Percentiles rank a stretch among this genome's conserved stretches.
phyloP scores from a whole-genome alignment of 2,888 invertebrate genomes.

The Caenorhabditis sp. region DNA sequence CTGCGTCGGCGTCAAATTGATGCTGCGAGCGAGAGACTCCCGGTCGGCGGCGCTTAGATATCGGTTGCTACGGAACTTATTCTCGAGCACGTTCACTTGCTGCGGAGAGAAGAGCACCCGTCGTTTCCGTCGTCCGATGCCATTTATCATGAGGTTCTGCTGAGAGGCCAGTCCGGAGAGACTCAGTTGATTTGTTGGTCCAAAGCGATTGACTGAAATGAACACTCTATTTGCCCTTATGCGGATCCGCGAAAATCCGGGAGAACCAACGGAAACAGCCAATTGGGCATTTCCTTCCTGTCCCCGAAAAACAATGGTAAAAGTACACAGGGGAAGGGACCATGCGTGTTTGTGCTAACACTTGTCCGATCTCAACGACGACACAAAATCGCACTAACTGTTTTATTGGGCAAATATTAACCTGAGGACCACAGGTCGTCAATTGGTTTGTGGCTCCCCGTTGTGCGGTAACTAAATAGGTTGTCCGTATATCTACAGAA shows the following conservation, averaged over 20 bases:
- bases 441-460: slow-evolving; percentile 34
- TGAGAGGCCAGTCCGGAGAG: slow-evolving; percentile 7
- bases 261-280: slow-evolving; percentile 30
- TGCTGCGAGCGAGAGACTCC: slow-evolving; percentile 87
- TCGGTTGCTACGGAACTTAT: slow-evolving; percentile 88
- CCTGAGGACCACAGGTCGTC: slow-evolving; percentile 17
- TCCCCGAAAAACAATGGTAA: slow-evolving; percentile 29
- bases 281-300: slow-evolving; percentile 23
- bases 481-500: slow-evolving; percentile 6
- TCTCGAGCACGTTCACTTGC: slow-evolving; percentile 84
- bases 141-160: slow-evolving; percentile 25
- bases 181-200: slow-evolving; percentile 10
- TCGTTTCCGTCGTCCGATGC: slow-evolving; percentile 85
- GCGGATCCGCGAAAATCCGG: background rate
- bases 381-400: slow-evolving; percentile 29
- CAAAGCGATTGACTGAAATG: slow-evolving; percentile 54
- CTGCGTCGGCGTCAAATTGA: slow-evolving; percentile 91
- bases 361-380: slow-evolving; percentile 45
- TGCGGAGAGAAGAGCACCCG: slow-evolving; percentile 89
- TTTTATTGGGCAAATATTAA: slow-evolving; percentile 34
- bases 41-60: slow-evolving; percentile 92
- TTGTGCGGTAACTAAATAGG: slow-evolving; percentile 40
- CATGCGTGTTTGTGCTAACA: slow-evolving; percentile 53
- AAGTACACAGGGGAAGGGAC: slow-evolving; percentile 25
- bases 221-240: background rate